Evolutionary conservation across 2,113 vertebrate species (phyloP), one percentile per base, ranked within the genome.

Genomic region (Halcyon senegalensis): DNA sequence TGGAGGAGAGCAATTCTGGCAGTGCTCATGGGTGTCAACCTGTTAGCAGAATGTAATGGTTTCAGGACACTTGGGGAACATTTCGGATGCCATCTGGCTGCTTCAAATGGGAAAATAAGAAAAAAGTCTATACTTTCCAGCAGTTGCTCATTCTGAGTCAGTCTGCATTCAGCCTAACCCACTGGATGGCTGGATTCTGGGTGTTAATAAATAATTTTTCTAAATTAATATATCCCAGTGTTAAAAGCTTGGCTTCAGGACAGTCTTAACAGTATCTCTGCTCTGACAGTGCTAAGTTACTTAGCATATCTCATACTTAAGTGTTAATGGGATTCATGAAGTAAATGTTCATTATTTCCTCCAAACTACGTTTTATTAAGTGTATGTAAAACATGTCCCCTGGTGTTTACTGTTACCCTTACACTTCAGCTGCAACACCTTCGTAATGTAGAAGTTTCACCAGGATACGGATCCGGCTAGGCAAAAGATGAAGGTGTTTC

Each of bases 1-100:
- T 89, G 48, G 91, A 91, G 59, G 84, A 89, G 88, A 93, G 91
- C 81, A 93, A 39, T 93, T 94, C 77, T 75, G 69, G 58, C 77
- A 76, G 84, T 84, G 77, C 81, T 94, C 53, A 39, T 84, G 81
- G 76, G 73, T 94, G 84, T 87, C 84, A 91, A 63, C 84, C 73
- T 84, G 56, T 89, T 89, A 93, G 91, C 76, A 76, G 91, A 91
- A 76, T 50, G 53, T 72, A 87, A 84, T 80, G 73, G 77, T 89
- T 93, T 91, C 8, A 27, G 88, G 88, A 91, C 88, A 68, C 95
- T 87, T 76, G 93, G 91, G 85, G 58, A 80, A 59, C 68, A 58
- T 91, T 89, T 91, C 44, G 67, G 43, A 53, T 72, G 58, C 58
- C 84, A 80, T 76, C 63, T 3, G 10, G 37, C 67, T 76, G n/a